These are phyloP conservation scores for Ecdyonurus torrentis DNA, from an alignment of 2,888 invertebrate species.

Conservation along the genomic window DNA sequence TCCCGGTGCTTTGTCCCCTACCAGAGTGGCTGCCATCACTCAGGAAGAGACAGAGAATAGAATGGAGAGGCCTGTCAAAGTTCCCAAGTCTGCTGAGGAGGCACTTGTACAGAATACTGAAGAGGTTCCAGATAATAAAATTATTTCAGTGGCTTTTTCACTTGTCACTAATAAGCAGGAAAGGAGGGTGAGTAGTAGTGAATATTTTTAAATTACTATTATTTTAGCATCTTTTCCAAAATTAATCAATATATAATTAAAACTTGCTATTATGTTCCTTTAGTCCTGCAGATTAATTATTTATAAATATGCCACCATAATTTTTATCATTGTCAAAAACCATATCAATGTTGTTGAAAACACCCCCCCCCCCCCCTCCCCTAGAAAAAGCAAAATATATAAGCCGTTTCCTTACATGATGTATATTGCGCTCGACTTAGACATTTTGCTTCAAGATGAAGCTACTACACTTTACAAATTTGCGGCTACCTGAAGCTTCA, in stretches of 20 bases:
- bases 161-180: neutral
- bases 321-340: too few species aligned
- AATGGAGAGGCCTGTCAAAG: neutral
- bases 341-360: too few species aligned
- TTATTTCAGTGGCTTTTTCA: neutral
- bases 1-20: neutral
- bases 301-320: too few species aligned
- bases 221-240: neutral
- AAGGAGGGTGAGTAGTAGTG: neutral
- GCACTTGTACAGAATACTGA: neutral
- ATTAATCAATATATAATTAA: neutral
- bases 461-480: too few species aligned
- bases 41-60: conserved; percentile 7
- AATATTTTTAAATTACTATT: neutral
- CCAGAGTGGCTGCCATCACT: neutral
- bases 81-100: neutral
- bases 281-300: neutral
- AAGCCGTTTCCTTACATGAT: too few species aligned
- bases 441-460: too few species aligned
- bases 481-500: too few species aligned
- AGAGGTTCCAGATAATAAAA: neutral
- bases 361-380: too few species aligned
- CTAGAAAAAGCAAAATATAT: too few species aligned
- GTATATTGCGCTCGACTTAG: too few species aligned
- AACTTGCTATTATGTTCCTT: conserved; percentile 21